Conservation (phyloP, 2,888 invertebrate genomes). For the Mimumesa dahlbomi region DNA sequence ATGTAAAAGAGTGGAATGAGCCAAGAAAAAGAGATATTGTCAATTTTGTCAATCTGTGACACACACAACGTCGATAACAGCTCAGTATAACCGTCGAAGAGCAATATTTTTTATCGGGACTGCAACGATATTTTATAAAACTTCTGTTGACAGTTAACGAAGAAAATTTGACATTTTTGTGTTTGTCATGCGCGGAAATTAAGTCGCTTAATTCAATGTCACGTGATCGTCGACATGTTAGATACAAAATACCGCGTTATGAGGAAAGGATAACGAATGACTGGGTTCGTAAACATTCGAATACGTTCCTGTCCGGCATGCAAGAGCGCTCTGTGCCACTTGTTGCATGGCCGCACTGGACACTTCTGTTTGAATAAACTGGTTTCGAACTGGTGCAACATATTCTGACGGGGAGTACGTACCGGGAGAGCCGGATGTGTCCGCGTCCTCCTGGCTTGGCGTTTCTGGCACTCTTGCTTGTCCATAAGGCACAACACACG, state of each 20-base stretch:
- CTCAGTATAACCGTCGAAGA: no score
- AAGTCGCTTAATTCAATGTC: conserved; percentile 28
- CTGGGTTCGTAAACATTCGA: conserved; percentile 10
- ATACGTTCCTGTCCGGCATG: conserved; percentile 57
- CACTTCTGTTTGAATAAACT: conserved; percentile 60
- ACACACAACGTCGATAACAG: no score
- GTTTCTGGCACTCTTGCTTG: conserved; percentile 53
- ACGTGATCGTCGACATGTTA: conserved; percentile 47
- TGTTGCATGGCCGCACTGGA: conserved; percentile 71
- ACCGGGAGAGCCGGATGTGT: conserved; percentile 64
- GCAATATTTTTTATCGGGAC: no score
- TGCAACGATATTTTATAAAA: no score
- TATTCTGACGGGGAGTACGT: conserved; percentile 57
- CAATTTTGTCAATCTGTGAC: no score
- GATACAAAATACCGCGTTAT: conserved; percentile 31
- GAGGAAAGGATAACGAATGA: background rate
- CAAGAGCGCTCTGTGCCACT: conserved; percentile 71
- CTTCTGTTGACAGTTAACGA: background rate
- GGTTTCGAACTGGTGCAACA: conserved; percentile 39
- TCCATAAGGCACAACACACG: conserved; percentile 61
- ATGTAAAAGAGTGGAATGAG: background rate
- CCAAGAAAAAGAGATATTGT: background rate
- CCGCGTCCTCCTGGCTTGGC: conserved; percentile 48
- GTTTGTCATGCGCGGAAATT: conserved; percentile 31
- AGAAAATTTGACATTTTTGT: background rate